phyloP scores from a whole-genome alignment of 2,797 vertebrate species.

The Microtus agrestis region DNA sequence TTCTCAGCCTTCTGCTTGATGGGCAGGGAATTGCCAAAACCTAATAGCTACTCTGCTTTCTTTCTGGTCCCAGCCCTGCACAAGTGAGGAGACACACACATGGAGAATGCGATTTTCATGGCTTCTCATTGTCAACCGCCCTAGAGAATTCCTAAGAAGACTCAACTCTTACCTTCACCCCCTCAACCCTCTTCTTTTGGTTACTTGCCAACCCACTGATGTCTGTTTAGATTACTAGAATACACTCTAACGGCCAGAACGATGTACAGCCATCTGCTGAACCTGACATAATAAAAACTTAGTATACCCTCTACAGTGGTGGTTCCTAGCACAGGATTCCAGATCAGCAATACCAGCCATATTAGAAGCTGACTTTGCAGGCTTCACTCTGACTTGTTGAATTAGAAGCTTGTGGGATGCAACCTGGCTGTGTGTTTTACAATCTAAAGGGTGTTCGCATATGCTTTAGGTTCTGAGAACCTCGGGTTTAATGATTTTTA shows the following conservation, averaged over 20 bases:
- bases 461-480: background rate
- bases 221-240: background rate
- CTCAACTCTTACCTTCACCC: background rate
- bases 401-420: background rate
- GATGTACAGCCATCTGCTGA: accelerated
- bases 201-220: background rate
- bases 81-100: background rate
- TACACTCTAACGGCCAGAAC: background rate
- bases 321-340: background rate
- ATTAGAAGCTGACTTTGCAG: background rate
- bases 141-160: background rate
- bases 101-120: background rate
- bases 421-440: background rate
- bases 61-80: background rate
- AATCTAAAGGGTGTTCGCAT: background rate
- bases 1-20: background rate
- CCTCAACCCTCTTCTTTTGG: background rate
- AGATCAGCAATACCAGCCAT: background rate
- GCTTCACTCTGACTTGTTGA: background rate
- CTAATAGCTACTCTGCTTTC: background rate
- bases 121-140: background rate
- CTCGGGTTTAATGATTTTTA: background rate
- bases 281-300: background rate
- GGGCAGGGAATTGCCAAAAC: background rate
- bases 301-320: background rate